phyloP scores from a whole-genome alignment of 2,888 invertebrate species.

The Cylindroiulus punctatus region DNA sequence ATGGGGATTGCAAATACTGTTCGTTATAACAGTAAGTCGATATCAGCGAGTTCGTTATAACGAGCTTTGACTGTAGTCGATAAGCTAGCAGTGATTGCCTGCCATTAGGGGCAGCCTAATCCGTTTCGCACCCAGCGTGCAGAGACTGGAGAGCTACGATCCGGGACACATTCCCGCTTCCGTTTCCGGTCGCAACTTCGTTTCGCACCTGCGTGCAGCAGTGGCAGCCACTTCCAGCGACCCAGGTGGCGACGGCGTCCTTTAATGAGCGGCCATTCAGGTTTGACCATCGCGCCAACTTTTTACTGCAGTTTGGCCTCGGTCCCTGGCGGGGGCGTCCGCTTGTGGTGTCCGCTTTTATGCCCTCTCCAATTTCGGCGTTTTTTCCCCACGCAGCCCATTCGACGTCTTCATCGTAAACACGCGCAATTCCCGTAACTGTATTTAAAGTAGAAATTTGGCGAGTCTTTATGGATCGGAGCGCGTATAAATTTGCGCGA shows the following conservation, averaged over 20 bases:
- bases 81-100: too few relatives aligned
- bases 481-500: slow-evolving; percentile 1
- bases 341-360: not conserved
- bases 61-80: too few relatives aligned
- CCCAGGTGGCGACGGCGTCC: not conserved
- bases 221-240: not conserved
- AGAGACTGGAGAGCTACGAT: too few relatives aligned
- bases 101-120: too few relatives aligned
- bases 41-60: too few relatives aligned
- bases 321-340: not conserved
- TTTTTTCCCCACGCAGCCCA: not conserved
- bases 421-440: slow-evolving; percentile 45
- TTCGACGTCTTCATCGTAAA: slow-evolving; percentile 35
- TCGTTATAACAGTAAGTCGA: too few relatives aligned
- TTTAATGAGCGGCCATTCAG: not conserved
- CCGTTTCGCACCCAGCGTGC: too few relatives aligned
- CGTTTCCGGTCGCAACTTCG: not conserved
- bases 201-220: not conserved
- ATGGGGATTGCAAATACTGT: too few relatives aligned
- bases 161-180: too few relatives aligned
- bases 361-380: not conserved
- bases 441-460: slow-evolving; percentile 47
- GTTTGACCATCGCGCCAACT: not conserved
- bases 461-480: slow-evolving; percentile 3
- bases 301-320: not conserved